Percentiles rank a stretch among this genome's conserved stretches.
Conservation (phyloP, 2,797 vertebrate species). For the Limosa lapponica region DNA sequence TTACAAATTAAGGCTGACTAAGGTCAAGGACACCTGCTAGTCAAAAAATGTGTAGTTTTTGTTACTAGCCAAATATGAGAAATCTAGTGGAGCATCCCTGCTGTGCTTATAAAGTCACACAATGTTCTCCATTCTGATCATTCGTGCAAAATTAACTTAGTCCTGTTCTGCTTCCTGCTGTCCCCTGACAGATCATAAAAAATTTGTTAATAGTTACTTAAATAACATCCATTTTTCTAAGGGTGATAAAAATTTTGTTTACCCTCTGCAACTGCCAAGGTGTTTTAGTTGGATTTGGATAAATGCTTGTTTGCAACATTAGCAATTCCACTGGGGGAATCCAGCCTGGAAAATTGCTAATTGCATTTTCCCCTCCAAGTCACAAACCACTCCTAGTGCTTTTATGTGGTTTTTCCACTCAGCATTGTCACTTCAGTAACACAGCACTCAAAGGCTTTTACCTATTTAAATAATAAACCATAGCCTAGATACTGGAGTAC, state of each 20-base stretch:
- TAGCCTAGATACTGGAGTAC: neutral
- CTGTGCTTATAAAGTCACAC: slow-evolving; percentile 20
- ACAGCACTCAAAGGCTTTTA: neutral
- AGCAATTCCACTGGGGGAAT: neutral
- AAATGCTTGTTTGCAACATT: slow-evolving; percentile 27
- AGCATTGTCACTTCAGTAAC: neutral
- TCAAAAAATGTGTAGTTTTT: slow-evolving; percentile 12
- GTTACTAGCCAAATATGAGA: neutral
- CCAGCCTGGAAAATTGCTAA: slow-evolving; percentile 22
- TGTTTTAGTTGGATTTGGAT: slow-evolving; percentile 65
- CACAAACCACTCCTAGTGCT: slow-evolving; percentile 2
- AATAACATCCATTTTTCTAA: slow-evolving; percentile 21
- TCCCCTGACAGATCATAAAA: slow-evolving; percentile 2
- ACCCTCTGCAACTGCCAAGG: neutral
- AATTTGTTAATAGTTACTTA: slow-evolving; percentile 5
- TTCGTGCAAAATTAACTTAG: neutral
- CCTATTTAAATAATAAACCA: neutral
- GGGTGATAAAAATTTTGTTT: slow-evolving; percentile 31
- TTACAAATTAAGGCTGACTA: slow-evolving; percentile 43
- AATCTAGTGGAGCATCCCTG: neutral
- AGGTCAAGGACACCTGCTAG: slow-evolving; percentile 65
- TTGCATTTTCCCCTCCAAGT: neutral
- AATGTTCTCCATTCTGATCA: slow-evolving; percentile 1
- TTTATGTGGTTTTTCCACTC: slow-evolving; percentile 40
- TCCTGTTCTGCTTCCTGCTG: slow-evolving; percentile 18